Conservation (phyloP, 2,113 vertebrate genomes). For the Pollachius pollachius region DNA sequence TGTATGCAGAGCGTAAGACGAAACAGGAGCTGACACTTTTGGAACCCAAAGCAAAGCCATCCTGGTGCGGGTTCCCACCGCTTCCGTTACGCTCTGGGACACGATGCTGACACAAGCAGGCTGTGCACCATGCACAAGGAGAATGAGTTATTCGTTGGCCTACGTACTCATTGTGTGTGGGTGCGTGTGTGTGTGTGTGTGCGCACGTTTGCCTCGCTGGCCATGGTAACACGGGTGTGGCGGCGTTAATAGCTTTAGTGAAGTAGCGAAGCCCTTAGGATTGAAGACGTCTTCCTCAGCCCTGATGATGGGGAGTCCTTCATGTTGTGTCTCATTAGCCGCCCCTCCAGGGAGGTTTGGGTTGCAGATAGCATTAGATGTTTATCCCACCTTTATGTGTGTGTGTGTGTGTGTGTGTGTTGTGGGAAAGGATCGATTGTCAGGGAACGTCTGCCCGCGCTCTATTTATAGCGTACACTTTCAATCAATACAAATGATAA, state of each 20-base stretch:
- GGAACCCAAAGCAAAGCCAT: not conserved
- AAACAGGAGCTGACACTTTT: not conserved
- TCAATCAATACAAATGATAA: not conserved
- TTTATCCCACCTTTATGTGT: not conserved
- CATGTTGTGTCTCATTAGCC: not conserved
- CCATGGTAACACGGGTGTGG: not conserved
- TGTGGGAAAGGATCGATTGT: not conserved
- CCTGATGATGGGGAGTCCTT: not conserved
- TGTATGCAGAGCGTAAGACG: too few relatives aligned
- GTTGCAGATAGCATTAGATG: not conserved
- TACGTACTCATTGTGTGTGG: not conserved
- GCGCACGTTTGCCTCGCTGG: not conserved
- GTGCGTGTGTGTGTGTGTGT: constrained; percentile 5
- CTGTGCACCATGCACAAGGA: not conserved
- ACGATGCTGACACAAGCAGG: not conserved
- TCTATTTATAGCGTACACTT: not conserved
- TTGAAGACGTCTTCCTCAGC: not conserved
- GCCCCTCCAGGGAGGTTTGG: not conserved
- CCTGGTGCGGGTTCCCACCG: not conserved
- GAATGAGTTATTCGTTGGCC: not conserved
- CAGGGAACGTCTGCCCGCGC: not conserved
- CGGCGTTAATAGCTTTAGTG: not conserved
- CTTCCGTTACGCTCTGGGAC: not conserved
- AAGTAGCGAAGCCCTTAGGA: not conserved
- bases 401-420: constrained; percentile 7